Conservation (phyloP, 1,140 invertebrate genomes). For the Sycobia sp. region DNA sequence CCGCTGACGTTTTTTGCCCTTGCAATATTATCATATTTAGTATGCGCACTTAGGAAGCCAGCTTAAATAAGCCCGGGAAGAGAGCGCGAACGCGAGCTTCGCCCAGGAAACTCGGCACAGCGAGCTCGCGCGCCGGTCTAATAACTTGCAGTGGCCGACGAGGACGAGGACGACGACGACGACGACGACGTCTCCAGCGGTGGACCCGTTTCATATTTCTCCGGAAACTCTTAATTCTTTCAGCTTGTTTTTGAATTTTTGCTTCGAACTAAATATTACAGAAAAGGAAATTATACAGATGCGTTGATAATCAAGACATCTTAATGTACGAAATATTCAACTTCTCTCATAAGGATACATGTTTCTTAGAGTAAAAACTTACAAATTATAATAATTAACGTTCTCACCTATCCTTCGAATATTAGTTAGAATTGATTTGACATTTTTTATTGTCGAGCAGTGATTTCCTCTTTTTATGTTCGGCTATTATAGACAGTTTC, state of each 20-base stretch:
- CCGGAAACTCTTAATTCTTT: slow-evolving; percentile 40
- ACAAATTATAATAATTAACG: too few relatives aligned
- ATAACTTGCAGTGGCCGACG: slow-evolving; percentile 57
- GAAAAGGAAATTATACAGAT: too few relatives aligned
- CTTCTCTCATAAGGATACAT: too few relatives aligned
- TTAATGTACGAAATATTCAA: too few relatives aligned
- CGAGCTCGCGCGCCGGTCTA: slow-evolving; percentile 56
- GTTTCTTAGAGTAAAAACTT: too few relatives aligned
- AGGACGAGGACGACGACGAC: slow-evolving; percentile 31
- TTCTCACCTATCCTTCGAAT: too few relatives aligned
- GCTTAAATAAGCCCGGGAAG: slow-evolving; percentile 58
- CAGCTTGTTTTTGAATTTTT: slow-evolving; percentile 4
- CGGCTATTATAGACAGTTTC: too few relatives aligned
- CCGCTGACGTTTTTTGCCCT: slow-evolving; percentile 60
- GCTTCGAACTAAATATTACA: slow-evolving; percentile 10
- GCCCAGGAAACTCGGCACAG: slow-evolving; percentile 40
- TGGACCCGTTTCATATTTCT: slow-evolving; percentile 54
- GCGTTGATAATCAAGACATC: too few relatives aligned
- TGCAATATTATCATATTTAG: slow-evolving; percentile 64
- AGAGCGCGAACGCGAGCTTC: slow-evolving; percentile 49
- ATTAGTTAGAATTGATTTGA: too few relatives aligned
- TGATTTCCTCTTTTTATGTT: too few relatives aligned
- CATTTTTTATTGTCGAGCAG: too few relatives aligned
- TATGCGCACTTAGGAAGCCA: slow-evolving; percentile 61
- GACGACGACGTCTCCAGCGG: neutral